phyloP scores from a whole-genome alignment of 2,888 invertebrate genomes.

The Sturmia bella region DNA sequence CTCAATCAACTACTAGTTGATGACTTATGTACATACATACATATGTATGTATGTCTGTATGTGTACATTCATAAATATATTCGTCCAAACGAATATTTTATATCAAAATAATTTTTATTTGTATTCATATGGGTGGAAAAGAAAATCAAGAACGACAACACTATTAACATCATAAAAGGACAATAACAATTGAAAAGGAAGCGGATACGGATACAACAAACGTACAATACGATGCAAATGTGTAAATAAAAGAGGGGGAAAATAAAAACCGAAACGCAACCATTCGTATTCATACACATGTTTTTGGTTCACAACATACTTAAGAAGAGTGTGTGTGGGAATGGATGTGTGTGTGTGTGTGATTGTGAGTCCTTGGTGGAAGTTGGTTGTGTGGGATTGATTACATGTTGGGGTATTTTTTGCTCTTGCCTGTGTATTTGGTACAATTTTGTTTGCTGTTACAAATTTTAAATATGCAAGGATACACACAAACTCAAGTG shows the following conservation, averaged over 20 bases:
- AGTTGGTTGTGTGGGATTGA: not conserved
- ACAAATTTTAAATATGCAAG: constrained; percentile 26
- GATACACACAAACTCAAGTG: not conserved
- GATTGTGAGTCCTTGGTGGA: too few species aligned
- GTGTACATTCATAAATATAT: constrained; percentile 20
- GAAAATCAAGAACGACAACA: constrained; percentile 11
- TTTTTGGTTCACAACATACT: constrained; percentile 4
- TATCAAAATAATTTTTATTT: constrained; percentile 35
- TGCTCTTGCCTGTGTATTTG: not conserved
- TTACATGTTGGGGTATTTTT: not conserved
- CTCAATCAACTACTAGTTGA: constrained; percentile 40
- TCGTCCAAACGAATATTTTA: constrained; percentile 2
- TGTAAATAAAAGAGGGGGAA: not conserved
- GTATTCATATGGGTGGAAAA: constrained; percentile 22
- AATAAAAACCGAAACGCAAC: not conserved
- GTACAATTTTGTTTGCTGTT: constrained; percentile 24
- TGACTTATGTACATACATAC: constrained; percentile 29
- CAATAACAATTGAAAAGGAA: constrained; percentile 58
- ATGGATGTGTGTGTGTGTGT: not conserved
- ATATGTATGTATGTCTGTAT: not conserved
- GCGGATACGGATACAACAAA: constrained; percentile 58
- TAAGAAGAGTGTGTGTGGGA: not conserved
- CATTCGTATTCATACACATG: constrained; percentile 13
- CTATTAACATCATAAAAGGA: constrained; percentile 36
- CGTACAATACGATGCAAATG: constrained; percentile 31